Evolutionary conservation across 2,888 invertebrate species (phyloP).

Genomic region (Drosophila monieri): DNA sequence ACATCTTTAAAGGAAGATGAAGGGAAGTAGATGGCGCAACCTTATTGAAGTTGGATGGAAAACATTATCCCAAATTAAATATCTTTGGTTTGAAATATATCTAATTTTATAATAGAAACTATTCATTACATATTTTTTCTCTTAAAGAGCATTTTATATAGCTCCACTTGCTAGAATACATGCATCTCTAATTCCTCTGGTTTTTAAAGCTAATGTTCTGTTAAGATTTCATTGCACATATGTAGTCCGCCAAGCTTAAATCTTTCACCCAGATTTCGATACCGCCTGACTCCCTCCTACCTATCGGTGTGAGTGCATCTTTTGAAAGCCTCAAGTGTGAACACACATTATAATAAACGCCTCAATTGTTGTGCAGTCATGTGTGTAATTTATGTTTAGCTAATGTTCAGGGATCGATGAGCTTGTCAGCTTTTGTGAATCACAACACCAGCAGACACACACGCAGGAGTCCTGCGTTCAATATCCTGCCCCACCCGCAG

Average conservation of each 20-base stretch:
- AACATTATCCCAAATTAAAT: too few relatives aligned
- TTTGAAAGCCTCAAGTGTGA: conserved; percentile 76
- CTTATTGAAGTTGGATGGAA: too few relatives aligned
- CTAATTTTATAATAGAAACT: too few relatives aligned
- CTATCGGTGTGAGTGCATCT: conserved; percentile 33
- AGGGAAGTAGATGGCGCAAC: neutral
- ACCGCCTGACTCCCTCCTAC: neutral
- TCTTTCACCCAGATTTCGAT: neutral
- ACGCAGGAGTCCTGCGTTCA: conserved; percentile 26
- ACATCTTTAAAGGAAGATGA: neutral
- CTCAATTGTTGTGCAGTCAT: conserved; percentile 80
- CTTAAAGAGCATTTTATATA: too few relatives aligned
- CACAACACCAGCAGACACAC: conserved; percentile 57
- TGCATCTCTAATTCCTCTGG: too few relatives aligned
- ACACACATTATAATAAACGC: conserved; percentile 81
- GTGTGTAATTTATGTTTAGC: conserved; percentile 82
- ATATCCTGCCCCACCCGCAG: conserved; percentile 38
- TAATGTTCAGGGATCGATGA: conserved; percentile 82
- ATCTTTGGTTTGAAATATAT: too few relatives aligned
- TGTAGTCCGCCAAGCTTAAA: neutral
- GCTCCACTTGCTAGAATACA: too few relatives aligned
- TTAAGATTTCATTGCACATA: too few relatives aligned
- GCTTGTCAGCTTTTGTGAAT: conserved; percentile 80
- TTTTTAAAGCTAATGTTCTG: too few relatives aligned
- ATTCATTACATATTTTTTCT: too few relatives aligned